Conservation (phyloP, 1,140 invertebrate genomes). For the Papilio polytes region DNA sequence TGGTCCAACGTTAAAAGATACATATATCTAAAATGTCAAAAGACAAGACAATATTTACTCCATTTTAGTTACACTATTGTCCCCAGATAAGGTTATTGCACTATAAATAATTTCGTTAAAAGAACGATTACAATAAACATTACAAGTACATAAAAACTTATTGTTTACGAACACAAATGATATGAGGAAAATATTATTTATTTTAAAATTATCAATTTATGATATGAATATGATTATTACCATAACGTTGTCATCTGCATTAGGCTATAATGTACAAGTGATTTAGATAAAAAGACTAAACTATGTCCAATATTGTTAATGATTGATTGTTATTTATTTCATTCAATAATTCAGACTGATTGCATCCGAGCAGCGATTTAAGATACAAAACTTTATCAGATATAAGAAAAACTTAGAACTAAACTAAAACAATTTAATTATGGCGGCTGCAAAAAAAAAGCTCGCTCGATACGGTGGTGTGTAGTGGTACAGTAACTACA, state of each 20-base stretch:
- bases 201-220: background rate
- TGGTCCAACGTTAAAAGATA: background rate
- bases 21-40: background rate
- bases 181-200: background rate
- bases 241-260: background rate
- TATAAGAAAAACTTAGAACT: background rate
- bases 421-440: conserved; percentile 33
- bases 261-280: background rate
- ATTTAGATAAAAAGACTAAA: background rate
- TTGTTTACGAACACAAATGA: background rate
- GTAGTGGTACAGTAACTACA: conserved; percentile 60
- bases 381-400: background rate
- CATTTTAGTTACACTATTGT: background rate
- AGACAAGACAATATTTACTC: no score
- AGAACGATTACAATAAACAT: background rate
- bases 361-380: background rate
- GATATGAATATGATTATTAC: background rate
- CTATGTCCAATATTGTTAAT: background rate
- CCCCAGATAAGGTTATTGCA: background rate
- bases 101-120: background rate
- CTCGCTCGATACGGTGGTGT: conserved; percentile 59
- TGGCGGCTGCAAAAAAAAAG: conserved; percentile 44
- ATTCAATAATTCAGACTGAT: background rate
- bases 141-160: background rate
- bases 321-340: background rate